Evolutionary conservation across 2,113 vertebrate species (phyloP), one percentile per base, ranked within the genome.

Genomic region (Cottus gobio): DNA sequence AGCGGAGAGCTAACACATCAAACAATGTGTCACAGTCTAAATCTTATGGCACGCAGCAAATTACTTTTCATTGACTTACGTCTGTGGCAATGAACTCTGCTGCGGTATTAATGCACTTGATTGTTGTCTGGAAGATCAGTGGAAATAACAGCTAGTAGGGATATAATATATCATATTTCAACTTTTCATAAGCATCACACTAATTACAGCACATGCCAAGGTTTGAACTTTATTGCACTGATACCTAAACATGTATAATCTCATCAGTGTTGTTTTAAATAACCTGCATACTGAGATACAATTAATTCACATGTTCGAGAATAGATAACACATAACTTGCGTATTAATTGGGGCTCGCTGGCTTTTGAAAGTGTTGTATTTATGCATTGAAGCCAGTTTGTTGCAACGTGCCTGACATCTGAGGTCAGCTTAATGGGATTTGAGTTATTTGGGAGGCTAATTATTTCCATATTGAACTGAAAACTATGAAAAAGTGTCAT

Each of bases 61-160:
- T 83, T 52, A 84, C 74, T 75, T 80, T 77, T 63, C 39, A 69
- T 42, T 84, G 60, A 85, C 95, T 95, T 92, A 96, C 95, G 90
- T 96, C 94, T 44, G 95, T 96, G 0, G 95, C 94, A 90, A 95
- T 95, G 57, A 96, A 28, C 65, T 96, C 95, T 48, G 96, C 94
- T 57, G 94, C 90, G 52, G 95, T 95, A 87, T 96, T 85, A 80
- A 97, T 96, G 77, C 93, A 94, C 79, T 93, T 81, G 36, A 96
- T 95, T 42, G 79, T 92, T 85, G 96, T 95, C 87, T 95, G 94
- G 78, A 95, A 96, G 71, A 96, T 90, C 50, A 93, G 94, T 12
- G 80, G 91, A 95, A 94, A 62, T 90, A 94, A 0, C 93, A 95
- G 68, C 95, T 95, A 30, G 94, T 96, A 56, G 94, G 95, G 44